Evolutionary conservation across 2,113 vertebrate genomes (phyloP), one percentile per base, ranked within the genome.

Genomic region (Pagrus major): DNA sequence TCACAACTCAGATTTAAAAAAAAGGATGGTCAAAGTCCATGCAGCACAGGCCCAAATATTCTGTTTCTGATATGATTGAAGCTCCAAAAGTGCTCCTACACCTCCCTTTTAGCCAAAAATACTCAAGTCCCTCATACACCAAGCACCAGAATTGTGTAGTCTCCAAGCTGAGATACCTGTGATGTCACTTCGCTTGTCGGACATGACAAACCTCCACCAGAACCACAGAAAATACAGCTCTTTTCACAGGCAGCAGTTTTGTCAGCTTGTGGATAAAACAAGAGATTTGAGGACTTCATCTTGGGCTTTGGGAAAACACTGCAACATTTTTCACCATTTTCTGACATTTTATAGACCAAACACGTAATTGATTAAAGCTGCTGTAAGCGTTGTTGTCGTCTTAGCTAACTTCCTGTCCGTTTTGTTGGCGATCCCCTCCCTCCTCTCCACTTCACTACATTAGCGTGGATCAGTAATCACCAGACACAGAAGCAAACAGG

Each of bases 1-100:
- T n/a, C 44, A 46, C 8, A 61, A 47, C n/a, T n/a, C n/a, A 65
- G 5, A 46, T 65, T 66, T 47, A n/a, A n/a, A n/a, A n/a, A 51
- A 58, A 59, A 52, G 7, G 31, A 33, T 1, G 20, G 33, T 51
- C 25, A 25, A 63, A 78, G 15, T 10, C 1, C 8, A 25, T 49
- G 51, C 37, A 54, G 55, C 65, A 77, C 2, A 9, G 31, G 35
- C 29, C 0, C 1, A 68, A 8, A 14, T 42, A 23, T 6, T 55
- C n/a, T 6, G 31, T 29, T 8, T 1, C 5, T 20, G 41, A 54
- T 55, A 27, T 70, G 67, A 2, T 10, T 25, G 18, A 55, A 33
- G 21, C 27, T 21, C 23, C 18, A 47, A 68, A 59, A 31, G 33
- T 5, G 12, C 9, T 58, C 46, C 23, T 29, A 18, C 9, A 65